Conservation (phyloP, 1,140 invertebrate species). For the Euglossa dilemma region DNA sequence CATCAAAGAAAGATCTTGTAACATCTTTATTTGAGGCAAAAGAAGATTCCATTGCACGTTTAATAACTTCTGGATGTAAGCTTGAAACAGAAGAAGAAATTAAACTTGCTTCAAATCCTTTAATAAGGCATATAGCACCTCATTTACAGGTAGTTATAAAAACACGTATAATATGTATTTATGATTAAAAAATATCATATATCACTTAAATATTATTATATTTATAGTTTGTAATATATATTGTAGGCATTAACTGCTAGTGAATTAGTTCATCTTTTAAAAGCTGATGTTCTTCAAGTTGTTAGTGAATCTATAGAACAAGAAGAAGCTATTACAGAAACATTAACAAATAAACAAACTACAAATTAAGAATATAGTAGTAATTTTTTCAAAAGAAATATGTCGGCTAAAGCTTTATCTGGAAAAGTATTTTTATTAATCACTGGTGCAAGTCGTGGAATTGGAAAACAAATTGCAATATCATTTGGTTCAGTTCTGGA, state of each 20-base stretch:
- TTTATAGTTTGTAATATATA: background rate
- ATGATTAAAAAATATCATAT: background rate
- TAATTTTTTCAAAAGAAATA: slow-evolving; percentile 33
- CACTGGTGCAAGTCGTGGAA: slow-evolving; percentile 94
- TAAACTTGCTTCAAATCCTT: slow-evolving; percentile 76
- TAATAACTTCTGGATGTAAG: slow-evolving; percentile 75
- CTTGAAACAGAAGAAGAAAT: slow-evolving; percentile 75
- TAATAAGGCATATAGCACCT: slow-evolving; percentile 81
- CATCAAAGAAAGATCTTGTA: slow-evolving; percentile 79
- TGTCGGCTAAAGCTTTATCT: slow-evolving; percentile 72
- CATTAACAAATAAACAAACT: slow-evolving; percentile 55
- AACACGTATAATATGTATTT: background rate
- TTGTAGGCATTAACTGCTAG: slow-evolving; percentile 80
- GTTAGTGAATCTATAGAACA: slow-evolving; percentile 60
- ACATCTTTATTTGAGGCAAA: slow-evolving; percentile 78
- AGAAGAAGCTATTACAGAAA: slow-evolving; percentile 48
- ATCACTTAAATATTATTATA: background rate
- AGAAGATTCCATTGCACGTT: slow-evolving; percentile 80
- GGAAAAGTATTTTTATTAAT: slow-evolving; percentile 85
- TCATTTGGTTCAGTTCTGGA: slow-evolving; percentile 86
- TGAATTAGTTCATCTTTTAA: slow-evolving; percentile 83
- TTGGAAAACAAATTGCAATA: slow-evolving; percentile 90
- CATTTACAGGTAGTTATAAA: slow-evolving; percentile 74
- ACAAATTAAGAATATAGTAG: slow-evolving; percentile 15
- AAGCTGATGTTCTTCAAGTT: slow-evolving; percentile 80